Evolutionary conservation across 2,113 vertebrate genomes (phyloP).

Genomic region (Chelonoidis abingdonii): DNA sequence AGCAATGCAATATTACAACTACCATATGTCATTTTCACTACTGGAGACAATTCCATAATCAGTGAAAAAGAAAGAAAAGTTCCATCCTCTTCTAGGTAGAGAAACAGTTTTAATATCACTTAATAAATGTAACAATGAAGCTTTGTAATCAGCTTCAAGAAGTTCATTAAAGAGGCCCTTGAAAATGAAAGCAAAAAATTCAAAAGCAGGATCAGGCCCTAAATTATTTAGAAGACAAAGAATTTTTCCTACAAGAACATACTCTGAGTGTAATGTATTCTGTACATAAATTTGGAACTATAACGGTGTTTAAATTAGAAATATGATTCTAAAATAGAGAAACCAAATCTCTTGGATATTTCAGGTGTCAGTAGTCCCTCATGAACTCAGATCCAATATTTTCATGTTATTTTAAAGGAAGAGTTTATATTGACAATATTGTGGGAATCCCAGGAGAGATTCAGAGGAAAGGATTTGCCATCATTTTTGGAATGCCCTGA

Average conservation of each 20-base stretch:
- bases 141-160: neutral
- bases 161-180: neutral
- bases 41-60: neutral
- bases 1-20: neutral
- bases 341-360: neutral
- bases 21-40: fast-evolving
- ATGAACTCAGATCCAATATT: neutral
- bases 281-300: neutral
- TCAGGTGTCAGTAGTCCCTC: neutral
- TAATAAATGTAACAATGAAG: neutral
- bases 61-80: neutral
- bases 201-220: neutral
- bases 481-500: neutral
- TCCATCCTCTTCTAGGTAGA: neutral
- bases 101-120: neutral
- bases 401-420: neutral
- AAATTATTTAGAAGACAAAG: neutral
- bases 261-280: neutral
- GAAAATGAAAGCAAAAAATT: neutral
- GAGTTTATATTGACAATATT: neutral
- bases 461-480: neutral
- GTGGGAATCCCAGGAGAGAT: neutral
- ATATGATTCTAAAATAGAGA: neutral
- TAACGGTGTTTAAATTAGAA: neutral
- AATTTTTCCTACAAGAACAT: neutral